Evolutionary conservation across 2,113 vertebrate species (phyloP).

Genomic region (Corythoichthys haematopterus): DNA sequence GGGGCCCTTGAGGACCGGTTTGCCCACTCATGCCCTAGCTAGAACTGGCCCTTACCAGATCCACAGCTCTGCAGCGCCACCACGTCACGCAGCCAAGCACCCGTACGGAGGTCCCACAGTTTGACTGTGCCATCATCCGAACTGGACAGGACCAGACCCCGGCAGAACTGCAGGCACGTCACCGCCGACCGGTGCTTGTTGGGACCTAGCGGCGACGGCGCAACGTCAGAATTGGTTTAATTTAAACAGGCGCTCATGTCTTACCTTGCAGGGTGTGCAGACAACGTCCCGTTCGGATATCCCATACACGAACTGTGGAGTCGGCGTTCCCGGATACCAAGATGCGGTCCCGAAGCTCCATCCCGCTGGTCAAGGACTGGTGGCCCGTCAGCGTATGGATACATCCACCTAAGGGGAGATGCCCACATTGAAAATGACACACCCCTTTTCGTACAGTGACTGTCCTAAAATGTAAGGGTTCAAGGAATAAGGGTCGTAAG

Average conservation of each 20-base stretch:
- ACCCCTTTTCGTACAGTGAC: no score
- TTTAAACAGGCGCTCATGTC: constrained; percentile 1
- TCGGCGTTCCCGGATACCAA: constrained; percentile 96
- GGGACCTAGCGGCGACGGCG: constrained; percentile 74
- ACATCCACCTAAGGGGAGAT: constrained; percentile 75
- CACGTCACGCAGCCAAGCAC: constrained; percentile 94
- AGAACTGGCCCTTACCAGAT: constrained; percentile 40
- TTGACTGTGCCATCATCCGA: constrained; percentile 98
- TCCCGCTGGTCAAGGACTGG: constrained; percentile 95
- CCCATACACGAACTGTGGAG: constrained; percentile 97
- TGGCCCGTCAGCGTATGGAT: constrained; percentile 95
- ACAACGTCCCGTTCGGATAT: constrained; percentile 96
- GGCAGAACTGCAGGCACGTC: constrained; percentile 98
- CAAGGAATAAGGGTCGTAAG: no score
- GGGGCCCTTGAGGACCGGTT: no score
- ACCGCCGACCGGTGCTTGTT: constrained; percentile 98
- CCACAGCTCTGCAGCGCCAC: constrained; percentile 94
- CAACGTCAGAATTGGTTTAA: background rate
- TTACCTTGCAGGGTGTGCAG: constrained; percentile 97
- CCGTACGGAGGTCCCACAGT: constrained; percentile 95
- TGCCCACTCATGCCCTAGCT: no score
- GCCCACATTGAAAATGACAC: background rate
- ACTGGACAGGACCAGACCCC: constrained; percentile 97
- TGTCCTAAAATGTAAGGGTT: no score
- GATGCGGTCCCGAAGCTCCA: constrained; percentile 95